Evolutionary conservation across 2,888 invertebrate species (phyloP).

Genomic region (Luperina testacea): DNA sequence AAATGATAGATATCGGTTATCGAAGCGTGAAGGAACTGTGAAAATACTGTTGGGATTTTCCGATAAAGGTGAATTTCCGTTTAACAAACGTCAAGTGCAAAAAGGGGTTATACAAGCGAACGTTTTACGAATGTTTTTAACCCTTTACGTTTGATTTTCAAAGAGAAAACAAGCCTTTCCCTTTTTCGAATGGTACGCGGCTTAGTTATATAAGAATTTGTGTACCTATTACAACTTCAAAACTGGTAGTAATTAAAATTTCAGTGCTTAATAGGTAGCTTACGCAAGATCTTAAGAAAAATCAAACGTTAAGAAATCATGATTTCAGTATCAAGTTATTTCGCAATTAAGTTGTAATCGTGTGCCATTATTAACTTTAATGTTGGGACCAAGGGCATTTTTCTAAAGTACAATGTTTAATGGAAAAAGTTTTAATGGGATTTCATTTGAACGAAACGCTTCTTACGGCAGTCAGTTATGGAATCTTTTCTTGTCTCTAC

Average conservation of each 20-base stretch:
- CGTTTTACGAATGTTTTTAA: slow-evolving; percentile 33
- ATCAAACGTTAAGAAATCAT: slow-evolving; percentile 65
- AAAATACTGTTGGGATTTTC: slow-evolving; percentile 37
- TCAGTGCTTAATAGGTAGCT: slow-evolving; percentile 28
- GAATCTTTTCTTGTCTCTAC: slow-evolving; percentile 77
- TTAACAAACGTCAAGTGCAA: slow-evolving; percentile 50
- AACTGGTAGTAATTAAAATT: slow-evolving; percentile 29
- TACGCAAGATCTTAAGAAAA: slow-evolving; percentile 57
- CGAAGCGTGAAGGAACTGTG: slow-evolving; percentile 41
- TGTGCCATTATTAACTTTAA: slow-evolving; percentile 80
- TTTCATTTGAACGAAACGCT: slow-evolving; percentile 84
- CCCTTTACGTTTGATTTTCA: slow-evolving; percentile 29
- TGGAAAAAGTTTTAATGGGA: slow-evolving; percentile 89
- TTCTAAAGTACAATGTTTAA: slow-evolving; percentile 85
- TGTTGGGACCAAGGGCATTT: slow-evolving; percentile 81
- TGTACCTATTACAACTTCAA: slow-evolving; percentile 28
- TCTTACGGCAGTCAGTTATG: slow-evolving; percentile 69
- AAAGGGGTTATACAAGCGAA: slow-evolving; percentile 40
- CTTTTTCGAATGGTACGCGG: background rate
- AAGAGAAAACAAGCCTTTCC: slow-evolving; percentile 17
- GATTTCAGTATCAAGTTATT: slow-evolving; percentile 71
- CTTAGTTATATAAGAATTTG: slow-evolving; percentile 3
- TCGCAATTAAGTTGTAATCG: slow-evolving; percentile 76
- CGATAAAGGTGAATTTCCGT: slow-evolving; percentile 43
- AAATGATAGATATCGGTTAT: slow-evolving; percentile 46